Evolutionary conservation across 2,113 vertebrate species (phyloP), one percentile per base, ranked within the genome.

Genomic region (Elgaria multicarinata): DNA sequence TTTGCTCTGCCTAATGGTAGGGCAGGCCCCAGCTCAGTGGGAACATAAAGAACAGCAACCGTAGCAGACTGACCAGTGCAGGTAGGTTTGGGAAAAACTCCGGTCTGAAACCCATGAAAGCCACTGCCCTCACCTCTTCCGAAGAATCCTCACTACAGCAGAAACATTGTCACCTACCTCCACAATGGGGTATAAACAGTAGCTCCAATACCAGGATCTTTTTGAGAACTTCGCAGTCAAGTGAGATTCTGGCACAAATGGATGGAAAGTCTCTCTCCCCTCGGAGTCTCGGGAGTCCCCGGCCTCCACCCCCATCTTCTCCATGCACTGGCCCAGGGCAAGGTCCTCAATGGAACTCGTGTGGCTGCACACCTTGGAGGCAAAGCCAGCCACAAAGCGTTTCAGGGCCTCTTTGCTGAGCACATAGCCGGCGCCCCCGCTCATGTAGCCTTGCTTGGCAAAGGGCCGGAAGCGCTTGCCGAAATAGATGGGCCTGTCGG

Each of bases 161-260:
- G 0, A 28, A 13, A 44, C 42, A 33, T 16, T 24, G 4, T 18
- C 81, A 91, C 97, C 95, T 96, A 96, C 98, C 97, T 97, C 96
- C 78, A 97, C 96, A 91, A 98, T 97, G 33, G 97, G 97, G 90
- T 98, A 98, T 90, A 96, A 98, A 91, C 96, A 98, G 90, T 98
- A 98, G 83, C 92, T 97, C 97, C 97, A 98, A 95, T 98, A 98
- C 97, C 97, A 98, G 93, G 97, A 97, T 89, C 93, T 96, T 91
- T 97, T 98, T 67, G 94, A 92, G 93, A 98, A 97, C 85, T 90
- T 94, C 42, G 82, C 77, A 0, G 95, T 97, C 55, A 98, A 96
- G 91, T 97, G 97, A 28, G 94, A 87, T 89, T 98, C 97, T 0
- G 97, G 97, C 5, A 94, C 89, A 90, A 98, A 98, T 0, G 97